Conservation (phyloP, 2,888 invertebrate genomes). For the Anaspis maculata region DNA sequence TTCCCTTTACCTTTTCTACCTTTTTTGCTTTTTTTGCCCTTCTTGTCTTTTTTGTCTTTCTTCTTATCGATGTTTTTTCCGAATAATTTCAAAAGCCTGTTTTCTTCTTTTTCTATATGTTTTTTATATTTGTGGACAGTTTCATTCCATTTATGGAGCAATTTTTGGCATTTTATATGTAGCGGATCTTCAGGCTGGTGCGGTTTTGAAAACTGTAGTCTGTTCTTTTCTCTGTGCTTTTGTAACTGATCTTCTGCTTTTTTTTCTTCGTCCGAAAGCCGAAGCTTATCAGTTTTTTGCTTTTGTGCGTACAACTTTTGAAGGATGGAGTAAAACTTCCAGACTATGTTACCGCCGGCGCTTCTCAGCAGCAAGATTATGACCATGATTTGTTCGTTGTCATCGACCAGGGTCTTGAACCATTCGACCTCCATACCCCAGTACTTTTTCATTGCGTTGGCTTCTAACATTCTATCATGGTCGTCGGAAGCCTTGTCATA, state of each 20-base stretch:
- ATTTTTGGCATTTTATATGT: not conserved
- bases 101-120: not conserved
- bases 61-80: not conserved
- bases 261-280: not conserved
- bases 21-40: not conserved
- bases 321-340: not conserved
- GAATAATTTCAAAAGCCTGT: too few relatives aligned
- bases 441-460: conserved; percentile 14
- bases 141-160: not conserved
- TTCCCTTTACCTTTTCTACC: conserved; percentile 6
- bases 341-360: not conserved
- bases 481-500: conserved; percentile 20
- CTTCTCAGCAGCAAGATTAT: not conserved
- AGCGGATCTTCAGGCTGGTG: not conserved
- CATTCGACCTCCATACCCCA: conserved; percentile 19
- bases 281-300: not conserved
- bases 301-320: not conserved
- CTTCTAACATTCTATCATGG: conserved; percentile 23
- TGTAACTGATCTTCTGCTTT: too few relatives aligned
- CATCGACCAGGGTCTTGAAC: too few relatives aligned
- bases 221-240: too few relatives aligned
- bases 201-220: too few relatives aligned
- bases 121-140: not conserved
- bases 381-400: too few relatives aligned
- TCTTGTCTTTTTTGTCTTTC: too few relatives aligned